Percentiles rank a stretch among this genome's conserved stretches.
phyloP scores from a whole-genome alignment of 30 jellyfish, hydroid and myxozoan genomes.

The Aurelia aurita complex sp. Pacific region DNA sequence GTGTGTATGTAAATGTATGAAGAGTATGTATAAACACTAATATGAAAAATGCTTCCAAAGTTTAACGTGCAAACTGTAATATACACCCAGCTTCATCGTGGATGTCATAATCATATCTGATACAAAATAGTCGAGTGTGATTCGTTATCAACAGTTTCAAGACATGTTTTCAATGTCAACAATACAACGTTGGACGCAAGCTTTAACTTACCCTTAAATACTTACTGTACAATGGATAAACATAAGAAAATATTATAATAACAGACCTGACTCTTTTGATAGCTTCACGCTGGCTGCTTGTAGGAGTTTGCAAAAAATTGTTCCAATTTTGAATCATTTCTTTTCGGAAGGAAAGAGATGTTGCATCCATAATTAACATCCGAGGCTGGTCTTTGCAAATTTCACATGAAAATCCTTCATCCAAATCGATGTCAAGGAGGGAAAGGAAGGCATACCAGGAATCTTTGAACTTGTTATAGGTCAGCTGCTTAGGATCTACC shows the following conservation, averaged over 20 bases:
- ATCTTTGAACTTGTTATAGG: too few relatives aligned
- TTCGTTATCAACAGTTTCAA: neutral
- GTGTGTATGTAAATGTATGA: neutral
- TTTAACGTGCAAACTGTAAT: neutral
- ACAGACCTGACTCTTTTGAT: conserved; percentile 3
- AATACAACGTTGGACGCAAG: neutral
- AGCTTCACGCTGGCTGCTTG: neutral
- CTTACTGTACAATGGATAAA: neutral
- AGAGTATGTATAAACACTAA: neutral
- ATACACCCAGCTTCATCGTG: neutral
- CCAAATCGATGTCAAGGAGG: neutral
- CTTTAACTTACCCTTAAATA: neutral
- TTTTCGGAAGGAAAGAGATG: conserved; percentile 9
- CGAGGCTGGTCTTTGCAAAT: conserved; percentile 1
- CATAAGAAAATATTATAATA: neutral
- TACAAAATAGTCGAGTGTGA: neutral
- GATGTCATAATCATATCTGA: neutral
- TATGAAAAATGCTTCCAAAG: neutral
- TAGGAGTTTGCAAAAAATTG: neutral
- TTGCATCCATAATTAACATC: conserved; percentile 6
- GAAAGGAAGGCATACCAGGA: too few relatives aligned
- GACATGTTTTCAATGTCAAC: neutral
- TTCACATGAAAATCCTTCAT: neutral
- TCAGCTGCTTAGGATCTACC: too few relatives aligned
- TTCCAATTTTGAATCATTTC: neutral